Evolutionary conservation across 2,888 invertebrate genomes (phyloP), one percentile per base, ranked within the genome.

Genomic region (Xestia c-nigrum): DNA sequence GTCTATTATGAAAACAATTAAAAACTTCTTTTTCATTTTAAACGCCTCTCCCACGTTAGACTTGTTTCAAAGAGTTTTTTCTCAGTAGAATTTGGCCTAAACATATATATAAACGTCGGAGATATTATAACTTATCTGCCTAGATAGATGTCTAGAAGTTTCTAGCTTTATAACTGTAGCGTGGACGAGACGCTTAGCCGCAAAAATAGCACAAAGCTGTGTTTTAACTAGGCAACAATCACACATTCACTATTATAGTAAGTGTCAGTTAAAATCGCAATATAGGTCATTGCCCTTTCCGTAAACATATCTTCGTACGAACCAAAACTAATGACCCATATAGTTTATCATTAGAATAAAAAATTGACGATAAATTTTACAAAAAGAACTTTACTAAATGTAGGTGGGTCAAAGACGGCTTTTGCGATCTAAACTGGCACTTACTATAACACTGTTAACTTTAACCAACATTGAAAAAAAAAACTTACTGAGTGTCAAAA

Each of bases 181-280:
- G 14, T 40, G 16, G 21, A 47, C 50, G 14, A 47, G 52, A n/a
- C 52, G 16, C 19, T 46, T 40, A 19, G 9, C 1, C 16, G 19
- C 61, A 61, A 76, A 76, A 57, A 46, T 38, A 61, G 38, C 72
- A 79, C 14, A 40, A 40, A n/a, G n/a, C 47, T 74, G 31, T 66
- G 16, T 67, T 12, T 74, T 81, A 9, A 52, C 0, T 59, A 80
- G 16, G 24, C 74, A 72, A 80, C 24, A 21, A 47, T 24, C 21
- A 3, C 14, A 12, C 2, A 21, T 43, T 64, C 2, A 24, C 12
- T 52, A 31, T 31, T 52, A 31, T 31, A 31, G 31, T 31, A 31
- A 31, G 31, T 2, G 31, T 31, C 31, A 31, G 31, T 31, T 3
- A n/a, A n/a, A n/a, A 31, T 31, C 31, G 31, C 31, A 31, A 31